A percentile compares a stretch with the other conserved stretches of the same genome.
phyloP scores from a whole-genome alignment of 2,888 invertebrate species.

The Muschampia plurimacula region DNA sequence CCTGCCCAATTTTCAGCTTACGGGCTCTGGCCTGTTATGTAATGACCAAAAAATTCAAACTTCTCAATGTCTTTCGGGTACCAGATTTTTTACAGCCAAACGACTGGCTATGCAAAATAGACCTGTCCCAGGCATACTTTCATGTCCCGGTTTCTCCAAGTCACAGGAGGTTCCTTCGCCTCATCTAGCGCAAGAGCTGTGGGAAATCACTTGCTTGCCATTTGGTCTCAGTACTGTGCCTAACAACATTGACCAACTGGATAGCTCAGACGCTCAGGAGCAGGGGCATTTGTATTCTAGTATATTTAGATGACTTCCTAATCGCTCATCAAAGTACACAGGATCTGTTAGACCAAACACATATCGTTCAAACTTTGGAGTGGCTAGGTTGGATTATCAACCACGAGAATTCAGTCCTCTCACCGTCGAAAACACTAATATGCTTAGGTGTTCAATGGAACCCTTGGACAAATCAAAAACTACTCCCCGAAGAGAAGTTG shows the following conservation, averaged over 20 bases:
- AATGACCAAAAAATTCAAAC: conserved; percentile 11
- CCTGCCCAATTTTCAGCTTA: conserved; percentile 18
- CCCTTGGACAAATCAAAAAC: conserved; percentile 4
- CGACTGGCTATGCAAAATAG: conserved; percentile 24
- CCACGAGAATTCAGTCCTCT: background rate
- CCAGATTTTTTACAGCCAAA: conserved; percentile 19
- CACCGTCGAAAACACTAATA: background rate
- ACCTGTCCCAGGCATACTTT: conserved; percentile 7
- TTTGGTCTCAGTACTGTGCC: conserved; percentile 10
- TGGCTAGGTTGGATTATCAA: background rate
- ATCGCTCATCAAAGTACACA: background rate
- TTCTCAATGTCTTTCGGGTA: conserved; percentile 14
- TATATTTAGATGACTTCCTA: conserved; percentile 5
- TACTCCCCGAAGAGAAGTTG: background rate
- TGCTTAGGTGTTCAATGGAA: conserved; percentile 4
- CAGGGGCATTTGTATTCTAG: background rate
- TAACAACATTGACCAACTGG: conserved; percentile 15
- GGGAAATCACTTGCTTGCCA: conserved; percentile 19
- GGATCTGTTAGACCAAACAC: background rate
- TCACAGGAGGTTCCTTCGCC: conserved; percentile 19
- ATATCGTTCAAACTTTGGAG: background rate
- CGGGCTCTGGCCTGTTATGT: conserved; percentile 3
- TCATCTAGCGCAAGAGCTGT: background rate
- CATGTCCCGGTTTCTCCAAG: background rate
- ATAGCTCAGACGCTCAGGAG: background rate